Evolutionary conservation across 2,888 invertebrate species (phyloP).

Genomic region (Oscheius sp.): DNA sequence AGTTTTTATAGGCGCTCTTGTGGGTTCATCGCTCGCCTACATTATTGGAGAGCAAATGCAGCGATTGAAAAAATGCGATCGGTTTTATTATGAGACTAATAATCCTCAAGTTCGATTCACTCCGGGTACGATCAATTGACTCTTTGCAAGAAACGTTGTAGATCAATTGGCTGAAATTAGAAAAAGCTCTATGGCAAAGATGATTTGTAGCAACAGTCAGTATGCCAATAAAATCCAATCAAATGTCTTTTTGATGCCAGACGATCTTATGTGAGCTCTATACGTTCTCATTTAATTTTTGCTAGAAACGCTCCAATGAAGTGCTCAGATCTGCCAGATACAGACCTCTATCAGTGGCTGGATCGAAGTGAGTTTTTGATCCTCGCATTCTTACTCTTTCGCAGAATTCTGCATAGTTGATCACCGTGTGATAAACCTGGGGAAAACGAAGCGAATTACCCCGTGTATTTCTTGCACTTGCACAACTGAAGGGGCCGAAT

Average conservation of each 20-base stretch:
- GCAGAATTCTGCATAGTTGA: slow-evolving; percentile 69
- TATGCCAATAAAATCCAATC: slow-evolving; percentile 81
- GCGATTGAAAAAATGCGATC: slow-evolving; percentile 81
- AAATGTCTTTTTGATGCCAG: slow-evolving; percentile 86
- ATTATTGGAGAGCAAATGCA: slow-evolving; percentile 86
- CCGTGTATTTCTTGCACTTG: slow-evolving; percentile 70
- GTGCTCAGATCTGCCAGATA: slow-evolving; percentile 64
- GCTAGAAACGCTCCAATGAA: slow-evolving; percentile 68
- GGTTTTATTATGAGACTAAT: slow-evolving; percentile 83
- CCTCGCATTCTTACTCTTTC: not conserved
- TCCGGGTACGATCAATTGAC: no score
- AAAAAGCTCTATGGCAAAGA: slow-evolving; percentile 84
- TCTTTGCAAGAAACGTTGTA: no score
- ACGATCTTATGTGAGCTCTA: slow-evolving; percentile 65
- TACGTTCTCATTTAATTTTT: not conserved
- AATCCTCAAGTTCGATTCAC: slow-evolving; percentile 64
- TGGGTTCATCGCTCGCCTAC: slow-evolving; percentile 92
- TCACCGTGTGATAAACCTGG: slow-evolving; percentile 64
- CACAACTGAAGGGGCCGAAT: slow-evolving; percentile 68
- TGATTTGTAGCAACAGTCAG: slow-evolving; percentile 83
- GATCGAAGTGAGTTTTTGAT: slow-evolving; percentile 60
- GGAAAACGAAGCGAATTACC: slow-evolving; percentile 67
- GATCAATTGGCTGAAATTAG: slow-evolving; percentile 83
- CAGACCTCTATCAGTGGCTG: slow-evolving; percentile 67
- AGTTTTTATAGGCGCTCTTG: slow-evolving; percentile 78